A percentile compares a stretch with the other conserved stretches of the same genome.
Evolutionary conservation across 2,113 vertebrate genomes (phyloP).

Genomic region (Danio rerio): DNA sequence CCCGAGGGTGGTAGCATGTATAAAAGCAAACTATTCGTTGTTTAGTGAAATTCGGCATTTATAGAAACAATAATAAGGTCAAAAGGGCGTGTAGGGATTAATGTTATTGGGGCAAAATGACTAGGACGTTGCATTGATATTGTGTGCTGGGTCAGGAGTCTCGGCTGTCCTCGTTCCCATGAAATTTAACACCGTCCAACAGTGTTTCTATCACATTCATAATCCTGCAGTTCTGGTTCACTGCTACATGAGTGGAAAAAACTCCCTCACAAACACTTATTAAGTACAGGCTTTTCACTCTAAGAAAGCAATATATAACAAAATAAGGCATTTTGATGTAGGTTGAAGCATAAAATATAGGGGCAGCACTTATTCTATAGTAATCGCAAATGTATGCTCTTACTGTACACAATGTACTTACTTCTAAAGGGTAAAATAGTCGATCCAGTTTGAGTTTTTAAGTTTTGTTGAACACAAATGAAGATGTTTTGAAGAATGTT

Average conservation of each 20-base stretch:
- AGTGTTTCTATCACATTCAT: conserved; percentile 46
- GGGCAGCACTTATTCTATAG: too few relatives aligned
- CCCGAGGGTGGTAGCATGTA: not conserved
- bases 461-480: too few relatives aligned
- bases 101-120: not conserved
- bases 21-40: not conserved
- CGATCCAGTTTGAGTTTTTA: too few relatives aligned
- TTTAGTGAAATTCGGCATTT: not conserved
- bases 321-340: not conserved
- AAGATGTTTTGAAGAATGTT: too few relatives aligned
- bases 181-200: conserved; percentile 48
- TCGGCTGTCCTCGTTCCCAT: conserved; percentile 57
- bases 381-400: too few relatives aligned
- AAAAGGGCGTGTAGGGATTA: not conserved
- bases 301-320: not conserved
- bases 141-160: conserved; percentile 35
- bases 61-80: not conserved
- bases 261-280: conserved; percentile 5
- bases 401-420: too few relatives aligned
- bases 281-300: not conserved
- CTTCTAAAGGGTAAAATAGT: too few relatives aligned
- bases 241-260: conserved; percentile 13
- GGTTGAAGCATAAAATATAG: not conserved
- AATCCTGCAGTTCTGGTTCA: conserved; percentile 34
- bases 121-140: not conserved